Percentiles rank a stretch among this genome's conserved stretches.
phyloP scores from a whole-genome alignment of 2,113 vertebrate genomes.

The Pelmatolapia mariae region DNA sequence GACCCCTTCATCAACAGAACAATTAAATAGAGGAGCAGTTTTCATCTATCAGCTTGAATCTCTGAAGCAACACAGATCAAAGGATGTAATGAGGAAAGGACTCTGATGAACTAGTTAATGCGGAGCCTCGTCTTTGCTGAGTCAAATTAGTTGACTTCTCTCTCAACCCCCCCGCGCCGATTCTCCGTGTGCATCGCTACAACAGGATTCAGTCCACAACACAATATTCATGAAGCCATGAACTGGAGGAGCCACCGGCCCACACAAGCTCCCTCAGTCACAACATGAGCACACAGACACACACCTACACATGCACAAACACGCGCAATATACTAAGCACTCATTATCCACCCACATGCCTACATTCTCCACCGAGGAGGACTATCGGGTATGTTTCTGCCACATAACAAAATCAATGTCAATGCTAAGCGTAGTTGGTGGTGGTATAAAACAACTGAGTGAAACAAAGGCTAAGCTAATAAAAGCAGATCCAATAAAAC shows the following conservation, averaged over 20 bases:
- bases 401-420: constrained; percentile 51
- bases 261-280: constrained; percentile 47
- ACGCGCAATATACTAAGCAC: constrained; percentile 42
- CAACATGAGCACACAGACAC: constrained; percentile 26
- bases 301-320: constrained; percentile 26
- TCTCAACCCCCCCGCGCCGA: background rate
- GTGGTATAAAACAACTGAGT: constrained; percentile 30
- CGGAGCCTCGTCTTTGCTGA: constrained; percentile 15
- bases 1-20: constrained; percentile 4
- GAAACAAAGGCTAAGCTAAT: constrained; percentile 45
- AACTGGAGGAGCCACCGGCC: constrained; percentile 48
- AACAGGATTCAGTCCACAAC: constrained; percentile 38
- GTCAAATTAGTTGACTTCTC: constrained; percentile 41
- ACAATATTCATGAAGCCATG: constrained; percentile 60
- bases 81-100: constrained; percentile 15
- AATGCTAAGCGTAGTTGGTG: constrained; percentile 21
- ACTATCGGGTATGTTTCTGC: constrained; percentile 39
- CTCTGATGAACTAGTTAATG: constrained; percentile 23
- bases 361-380: constrained; percentile 44
- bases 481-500: constrained; percentile 27
- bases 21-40: constrained; percentile 32
- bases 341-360: constrained; percentile 58
- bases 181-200: background rate
- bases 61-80: constrained; percentile 33
- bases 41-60: background rate